These are phyloP conservation scores for Sebastes jordani DNA, from an alignment of 2,797 vertebrate genomes.

Conservation along the genomic window DNA sequence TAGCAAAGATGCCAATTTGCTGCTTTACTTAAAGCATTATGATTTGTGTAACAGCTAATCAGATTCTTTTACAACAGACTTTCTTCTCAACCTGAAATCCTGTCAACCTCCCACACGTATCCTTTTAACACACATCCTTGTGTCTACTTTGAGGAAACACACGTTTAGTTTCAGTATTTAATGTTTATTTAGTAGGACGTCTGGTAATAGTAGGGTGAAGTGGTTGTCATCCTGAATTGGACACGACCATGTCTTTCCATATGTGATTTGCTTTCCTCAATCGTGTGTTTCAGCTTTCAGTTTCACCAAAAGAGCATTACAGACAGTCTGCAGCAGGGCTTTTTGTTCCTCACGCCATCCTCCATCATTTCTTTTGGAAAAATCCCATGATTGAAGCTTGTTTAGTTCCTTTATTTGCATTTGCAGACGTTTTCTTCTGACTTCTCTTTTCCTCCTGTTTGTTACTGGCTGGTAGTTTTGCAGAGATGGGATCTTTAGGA, in stretches of 20 bases:
- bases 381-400: constrained; percentile 95
- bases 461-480: constrained; percentile 55
- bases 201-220: neutral
- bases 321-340: constrained; percentile 1
- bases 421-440: constrained; percentile 79
- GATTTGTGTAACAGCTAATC: neutral
- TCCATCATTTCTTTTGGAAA: constrained; percentile 91
- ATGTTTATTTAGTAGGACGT: constrained; percentile 36
- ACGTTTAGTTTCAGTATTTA: neutral
- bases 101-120: neutral
- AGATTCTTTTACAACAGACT: neutral
- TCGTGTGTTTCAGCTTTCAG: neutral
- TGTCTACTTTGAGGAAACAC: neutral
- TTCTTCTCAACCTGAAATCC: neutral
- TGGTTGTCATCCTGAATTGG: neutral
- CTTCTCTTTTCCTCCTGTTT: constrained; percentile 85
- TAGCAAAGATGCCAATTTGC: no score
- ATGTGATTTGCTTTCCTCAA: neutral
- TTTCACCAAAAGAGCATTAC: neutral
- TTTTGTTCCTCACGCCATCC: neutral
- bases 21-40: no score
- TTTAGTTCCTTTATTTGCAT: constrained; percentile 83
- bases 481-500: constrained; percentile 37
- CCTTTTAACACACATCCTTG: no score
- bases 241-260: neutral